Evolutionary conservation across 37 sponge, comb jelly and placozoan genomes (phyloP).

Genomic region (Halichondria panicea): DNA sequence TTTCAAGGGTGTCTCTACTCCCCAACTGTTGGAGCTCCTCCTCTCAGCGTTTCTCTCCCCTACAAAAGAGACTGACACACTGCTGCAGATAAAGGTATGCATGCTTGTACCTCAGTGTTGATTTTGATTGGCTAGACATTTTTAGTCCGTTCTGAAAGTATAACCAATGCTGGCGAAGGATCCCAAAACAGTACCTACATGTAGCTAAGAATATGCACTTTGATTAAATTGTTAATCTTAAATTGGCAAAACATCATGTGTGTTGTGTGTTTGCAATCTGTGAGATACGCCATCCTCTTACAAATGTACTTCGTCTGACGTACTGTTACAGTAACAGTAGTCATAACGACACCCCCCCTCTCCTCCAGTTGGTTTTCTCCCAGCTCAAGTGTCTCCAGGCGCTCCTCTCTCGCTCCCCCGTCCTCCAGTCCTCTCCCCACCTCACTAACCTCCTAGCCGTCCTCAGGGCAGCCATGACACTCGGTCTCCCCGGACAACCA

Average conservation of each 20-base stretch:
- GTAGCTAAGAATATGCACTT: not conserved
- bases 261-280: no score
- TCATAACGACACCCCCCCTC: no score
- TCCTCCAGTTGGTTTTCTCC: conserved; percentile 32
- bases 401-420: conserved; percentile 1
- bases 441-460: conserved; percentile 36
- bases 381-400: conserved; percentile 17
- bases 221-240: no score
- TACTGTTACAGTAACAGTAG: no score
- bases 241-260: no score
- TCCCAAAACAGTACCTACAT: not conserved
- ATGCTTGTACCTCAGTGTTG: not conserved
- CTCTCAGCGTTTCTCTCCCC: not conserved
- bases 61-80: not conserved
- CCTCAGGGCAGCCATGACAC: conserved; percentile 39
- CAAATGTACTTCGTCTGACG: no score
- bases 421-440: not conserved
- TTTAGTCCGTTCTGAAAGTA: not conserved
- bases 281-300: no score
- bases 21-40: not conserved
- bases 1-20: no score
- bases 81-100: not conserved
- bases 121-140: not conserved
- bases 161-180: not conserved
- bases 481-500: conserved; percentile 49